Evolutionary conservation across 1,140 invertebrate species (phyloP), one percentile per base, ranked within the genome.

Genomic region (Sitobion miscanthi): DNA sequence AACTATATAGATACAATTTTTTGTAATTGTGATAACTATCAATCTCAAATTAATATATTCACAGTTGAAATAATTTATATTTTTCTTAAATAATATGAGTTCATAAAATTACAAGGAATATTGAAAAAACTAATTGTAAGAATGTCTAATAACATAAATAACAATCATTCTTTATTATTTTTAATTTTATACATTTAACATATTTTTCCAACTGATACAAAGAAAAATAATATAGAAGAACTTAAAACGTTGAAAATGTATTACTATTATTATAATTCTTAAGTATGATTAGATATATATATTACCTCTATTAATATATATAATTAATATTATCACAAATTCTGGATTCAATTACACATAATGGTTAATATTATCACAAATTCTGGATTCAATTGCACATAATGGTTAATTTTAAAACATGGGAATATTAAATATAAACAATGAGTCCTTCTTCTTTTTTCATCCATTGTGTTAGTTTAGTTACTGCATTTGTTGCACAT

Each of bases 381-480:
- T 35, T 35, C 11, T 83, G 7, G 1, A 82, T 25, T 77, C 30
- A 82, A 87, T 93, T n/a, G 42, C n/a, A 45, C 52, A 54, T 35
- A 45, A 57, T 47, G 11, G 25, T 21, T 49, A 21, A 88, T 45
- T 25, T 94, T 94, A 94, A 93, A 99, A 98, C 69, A 97, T 98
- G 7, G 98, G 97, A 88, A 98, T 97, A 95, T 97, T 98, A 94
- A 98, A 96, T 95, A 99, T 99, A 95, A 99, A 99, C 95, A 99
- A 96, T 94, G 97, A 96, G 93, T 99, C 97, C 95, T 99, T 99
- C 98, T 95, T 99, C 98, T 94, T 97, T 98, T 95, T 99, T 98
- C 94, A 99, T 98, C 98, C 98, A 99, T 94, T 97, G 97, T 11
- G 99, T 96, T 4, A 99, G 95, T 95, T 98, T 98, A 94, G 98